Percentiles rank a stretch among this genome's conserved stretches.
Evolutionary conservation across 2,888 invertebrate species (phyloP).

Genomic region (Choreutis nemorana): DNA sequence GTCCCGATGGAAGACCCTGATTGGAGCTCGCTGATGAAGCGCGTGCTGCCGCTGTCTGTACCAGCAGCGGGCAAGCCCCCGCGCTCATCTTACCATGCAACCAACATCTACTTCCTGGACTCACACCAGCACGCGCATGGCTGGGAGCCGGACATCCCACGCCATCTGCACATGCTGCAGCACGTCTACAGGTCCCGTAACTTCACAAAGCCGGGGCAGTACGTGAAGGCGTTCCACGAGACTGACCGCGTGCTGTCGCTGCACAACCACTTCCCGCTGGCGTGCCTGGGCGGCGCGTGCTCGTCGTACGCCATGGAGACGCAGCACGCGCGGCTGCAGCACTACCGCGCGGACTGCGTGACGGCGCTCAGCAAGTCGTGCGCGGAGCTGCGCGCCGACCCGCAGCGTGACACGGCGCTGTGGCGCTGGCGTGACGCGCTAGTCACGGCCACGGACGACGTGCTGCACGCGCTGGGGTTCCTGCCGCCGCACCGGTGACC

Average conservation of each 20-base stretch:
- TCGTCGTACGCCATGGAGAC: conserved; percentile 86
- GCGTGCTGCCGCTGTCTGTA: conserved; percentile 71
- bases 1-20: conserved; percentile 80
- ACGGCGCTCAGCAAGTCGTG: conserved; percentile 85
- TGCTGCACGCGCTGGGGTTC: conserved; percentile 77
- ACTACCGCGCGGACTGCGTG: conserved; percentile 93
- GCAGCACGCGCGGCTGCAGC: conserved; percentile 86
- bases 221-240: conserved; percentile 94
- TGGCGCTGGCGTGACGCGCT: conserved; percentile 88
- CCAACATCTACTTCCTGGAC: conserved; percentile 93
- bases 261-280: conserved; percentile 92
- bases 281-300: conserved; percentile 85
- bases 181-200: conserved; percentile 90
- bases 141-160: conserved; percentile 80
- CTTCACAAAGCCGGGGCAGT: conserved; percentile 92
- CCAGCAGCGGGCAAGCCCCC: conserved; percentile 54
- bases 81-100: conserved; percentile 85
- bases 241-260: conserved; percentile 87
- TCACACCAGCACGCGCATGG: conserved; percentile 83
- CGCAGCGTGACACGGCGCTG: conserved; percentile 84
- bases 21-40: conserved; percentile 83
- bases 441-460: conserved; percentile 72
- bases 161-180: conserved; percentile 93
- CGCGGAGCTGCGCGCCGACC: conserved; percentile 81
- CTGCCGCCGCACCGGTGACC: conserved; percentile 49